These are phyloP conservation scores for Apis mellifera DNA, from an alignment of 1,140 invertebrate genomes.

Conservation along the genomic window Amel_HAv3.1 CM009935.2:962001-962500, in stretches of 20 bases:
- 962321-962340: background rate
- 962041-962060: background rate
- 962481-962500: no score
- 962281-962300: constrained; percentile 30
- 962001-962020: background rate
- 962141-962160: constrained; percentile 30
- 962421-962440: no score
- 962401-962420: no score
- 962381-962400: no score
- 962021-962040: background rate
- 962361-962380: no score
- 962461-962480: no score
- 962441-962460: no score
- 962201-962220: background rate
- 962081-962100: constrained; percentile 13
- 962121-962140: constrained; percentile 19
- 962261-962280: constrained; percentile 11
- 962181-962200: background rate
- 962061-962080: constrained; percentile 6
- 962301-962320: background rate
- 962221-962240: background rate
- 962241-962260: background rate
- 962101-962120: constrained; percentile 13
- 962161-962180: constrained; percentile 38
- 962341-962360: no score